phyloP scores from a whole-genome alignment of 2,888 invertebrate genomes.

The Elmis aenea region DNA sequence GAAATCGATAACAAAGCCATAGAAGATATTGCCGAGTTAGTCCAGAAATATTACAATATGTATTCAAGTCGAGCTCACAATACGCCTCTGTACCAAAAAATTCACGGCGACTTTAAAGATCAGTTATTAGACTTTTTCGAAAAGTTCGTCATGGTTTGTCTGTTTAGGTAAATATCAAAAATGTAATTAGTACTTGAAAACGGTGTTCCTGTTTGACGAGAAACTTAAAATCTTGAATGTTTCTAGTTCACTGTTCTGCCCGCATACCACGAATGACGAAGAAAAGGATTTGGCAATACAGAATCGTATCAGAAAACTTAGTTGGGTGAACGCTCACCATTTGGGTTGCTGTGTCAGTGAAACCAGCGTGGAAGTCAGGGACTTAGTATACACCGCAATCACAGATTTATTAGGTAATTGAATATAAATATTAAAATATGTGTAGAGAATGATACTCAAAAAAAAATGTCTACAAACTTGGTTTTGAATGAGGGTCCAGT shows the following conservation, averaged over 20 bases:
- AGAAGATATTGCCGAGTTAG: conserved; percentile 83
- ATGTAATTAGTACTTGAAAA: conserved; percentile 5
- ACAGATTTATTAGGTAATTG: conserved; percentile 80
- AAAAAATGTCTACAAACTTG: too few species aligned
- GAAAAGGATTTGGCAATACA: conserved; percentile 91
- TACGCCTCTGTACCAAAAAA: conserved; percentile 57
- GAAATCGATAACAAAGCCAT: conserved; percentile 56
- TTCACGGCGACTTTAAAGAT: conserved; percentile 70
- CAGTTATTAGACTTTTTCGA: conserved; percentile 88
- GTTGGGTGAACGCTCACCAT: conserved; percentile 94
- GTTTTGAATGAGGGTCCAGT: too few species aligned
- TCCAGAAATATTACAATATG: conserved; percentile 86
- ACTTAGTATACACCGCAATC: conserved; percentile 88
- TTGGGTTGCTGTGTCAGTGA: conserved; percentile 91
- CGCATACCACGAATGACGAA: conserved; percentile 84
- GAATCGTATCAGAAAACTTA: conserved; percentile 87
- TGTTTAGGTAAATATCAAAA: conserved; percentile 65
- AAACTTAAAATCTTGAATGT: conserved; percentile 42
- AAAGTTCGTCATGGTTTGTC: conserved; percentile 84
- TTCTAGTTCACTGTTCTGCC: conserved; percentile 78
- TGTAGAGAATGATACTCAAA: too few species aligned
- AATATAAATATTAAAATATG: not conserved
- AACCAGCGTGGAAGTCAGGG: conserved; percentile 75
- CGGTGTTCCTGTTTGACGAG: too few species aligned
- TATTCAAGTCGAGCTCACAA: conserved; percentile 70